Evolutionary conservation across 2,113 vertebrate genomes (phyloP).

Genomic region (Eurypyga helias): DNA sequence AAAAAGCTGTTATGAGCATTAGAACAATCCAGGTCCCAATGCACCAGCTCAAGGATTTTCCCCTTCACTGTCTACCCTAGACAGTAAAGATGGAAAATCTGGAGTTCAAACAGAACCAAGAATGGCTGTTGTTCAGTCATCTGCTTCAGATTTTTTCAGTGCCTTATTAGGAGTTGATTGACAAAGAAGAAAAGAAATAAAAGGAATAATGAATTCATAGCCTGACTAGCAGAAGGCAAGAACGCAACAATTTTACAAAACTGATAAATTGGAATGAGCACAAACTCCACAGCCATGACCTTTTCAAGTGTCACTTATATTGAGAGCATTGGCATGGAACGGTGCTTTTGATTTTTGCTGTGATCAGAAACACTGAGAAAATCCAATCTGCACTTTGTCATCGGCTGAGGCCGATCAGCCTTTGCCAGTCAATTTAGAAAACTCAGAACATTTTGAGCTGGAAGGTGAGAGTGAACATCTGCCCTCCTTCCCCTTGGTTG

Average conservation of each 20-base stretch:
- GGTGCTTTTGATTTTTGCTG: slow-evolving; percentile 23
- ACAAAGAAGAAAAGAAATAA: neutral
- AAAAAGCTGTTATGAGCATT: neutral
- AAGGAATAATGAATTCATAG: neutral
- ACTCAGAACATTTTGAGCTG: neutral
- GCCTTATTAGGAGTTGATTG: neutral
- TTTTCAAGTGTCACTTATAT: slow-evolving; percentile 47
- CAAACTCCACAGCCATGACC: slow-evolving; percentile 33
- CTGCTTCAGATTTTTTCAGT: neutral
- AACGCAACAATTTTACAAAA: slow-evolving; percentile 17
- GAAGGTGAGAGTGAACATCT: neutral
- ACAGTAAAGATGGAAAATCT: neutral
- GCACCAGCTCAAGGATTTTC: neutral
- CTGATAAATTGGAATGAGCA: slow-evolving; percentile 8
- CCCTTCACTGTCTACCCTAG: neutral
- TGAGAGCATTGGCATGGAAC: slow-evolving; percentile 2
- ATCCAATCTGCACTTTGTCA: slow-evolving; percentile 8
- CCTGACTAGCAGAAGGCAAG: neutral
- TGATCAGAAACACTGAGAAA: slow-evolving; percentile 27
- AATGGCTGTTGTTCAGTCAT: neutral
- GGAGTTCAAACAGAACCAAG: neutral
- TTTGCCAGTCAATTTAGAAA: slow-evolving; percentile 1
- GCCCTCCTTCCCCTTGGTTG: neutral
- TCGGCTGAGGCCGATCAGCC: neutral
- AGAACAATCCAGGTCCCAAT: neutral